Evolutionary conservation across 2,888 invertebrate species (phyloP), one percentile per base, ranked within the genome.

Genomic region (Osmoderma eremita): DNA sequence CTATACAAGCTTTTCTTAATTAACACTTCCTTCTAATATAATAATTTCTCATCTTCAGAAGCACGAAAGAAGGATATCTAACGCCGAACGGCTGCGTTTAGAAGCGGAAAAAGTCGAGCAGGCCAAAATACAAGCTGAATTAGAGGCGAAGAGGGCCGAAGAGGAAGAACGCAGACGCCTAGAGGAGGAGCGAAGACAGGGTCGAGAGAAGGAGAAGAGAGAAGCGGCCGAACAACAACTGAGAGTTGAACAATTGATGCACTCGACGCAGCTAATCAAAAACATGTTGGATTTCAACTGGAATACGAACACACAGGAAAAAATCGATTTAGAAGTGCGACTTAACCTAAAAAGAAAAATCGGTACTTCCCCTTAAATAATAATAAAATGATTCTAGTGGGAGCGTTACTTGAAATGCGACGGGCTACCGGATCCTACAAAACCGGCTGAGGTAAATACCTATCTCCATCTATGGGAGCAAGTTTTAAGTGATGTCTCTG

Each of bases 401-500:
- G 67, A 77, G 15, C 80, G 84, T 18, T 86, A 85, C 73, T 78
- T 86, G 71, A 81, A 81, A 56, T 87, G 87, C 72, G 85, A 86
- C 63, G 84, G 85, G 41, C 75, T 87, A 45, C 87, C 88, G 0
- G 82, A 86, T 76, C 84, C 86, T 1, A 78, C 80, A 1, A 78
- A 81, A 36, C 77, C 83, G 2, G 78, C 83, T 1, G 81, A 85
- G 69, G 81, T 87, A 81, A 86, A 85, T 72, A 85, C 84, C 0
- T 87, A 85, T 67, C 75, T 87, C 12, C 86, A 83, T 70, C 74
- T 85, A 3, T 86, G 87, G 87, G 80, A 83, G 30, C 73, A 82
- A 67, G 79, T 80, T 38, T 77, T 83, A 42, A 77, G 81, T 0
- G 72, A 79, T 1, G 81, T 82, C 5, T 79, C 77, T 5, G 81